These are phyloP conservation scores for Siphlonurus alternatus DNA, from an alignment of 2,888 invertebrate genomes.

Conservation along the genomic window DNA sequence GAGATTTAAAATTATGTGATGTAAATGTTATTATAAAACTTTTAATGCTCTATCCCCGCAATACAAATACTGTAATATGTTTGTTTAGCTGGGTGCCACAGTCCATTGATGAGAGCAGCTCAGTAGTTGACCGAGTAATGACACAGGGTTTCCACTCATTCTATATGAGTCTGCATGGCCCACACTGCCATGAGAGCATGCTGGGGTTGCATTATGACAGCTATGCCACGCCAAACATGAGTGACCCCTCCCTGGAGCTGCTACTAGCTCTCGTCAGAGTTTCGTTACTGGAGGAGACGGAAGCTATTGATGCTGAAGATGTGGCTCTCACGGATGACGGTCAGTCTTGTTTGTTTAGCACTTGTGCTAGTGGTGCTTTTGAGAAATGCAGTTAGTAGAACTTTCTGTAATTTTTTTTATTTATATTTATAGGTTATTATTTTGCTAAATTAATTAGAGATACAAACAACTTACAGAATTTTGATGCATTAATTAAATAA, in stretches of 20 bases:
- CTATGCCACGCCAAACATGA: constrained; percentile 23
- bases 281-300: constrained; percentile 25
- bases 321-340: constrained; percentile 15
- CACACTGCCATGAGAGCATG: constrained; percentile 21
- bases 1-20: too few species aligned
- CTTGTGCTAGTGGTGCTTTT: too few species aligned
- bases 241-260: constrained; percentile 23
- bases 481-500: too few species aligned
- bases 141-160: constrained; percentile 26
- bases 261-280: constrained; percentile 25
- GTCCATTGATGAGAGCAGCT: neutral
- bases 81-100: neutral
- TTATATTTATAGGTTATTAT: too few species aligned
- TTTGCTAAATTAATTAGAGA: too few species aligned
- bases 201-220: constrained; percentile 24
- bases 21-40: too few species aligned
- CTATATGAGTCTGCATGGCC: constrained; percentile 23
- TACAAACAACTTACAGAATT: too few species aligned
- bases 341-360: constrained; percentile 17
- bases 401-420: too few species aligned
- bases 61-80: neutral
- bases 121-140: constrained; percentile 1
- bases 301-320: constrained; percentile 19
- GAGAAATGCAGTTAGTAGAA: too few species aligned
- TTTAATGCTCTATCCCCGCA: neutral